Evolutionary conservation across 2,888 invertebrate species (phyloP).

Genomic region (Phengaris arion): DNA sequence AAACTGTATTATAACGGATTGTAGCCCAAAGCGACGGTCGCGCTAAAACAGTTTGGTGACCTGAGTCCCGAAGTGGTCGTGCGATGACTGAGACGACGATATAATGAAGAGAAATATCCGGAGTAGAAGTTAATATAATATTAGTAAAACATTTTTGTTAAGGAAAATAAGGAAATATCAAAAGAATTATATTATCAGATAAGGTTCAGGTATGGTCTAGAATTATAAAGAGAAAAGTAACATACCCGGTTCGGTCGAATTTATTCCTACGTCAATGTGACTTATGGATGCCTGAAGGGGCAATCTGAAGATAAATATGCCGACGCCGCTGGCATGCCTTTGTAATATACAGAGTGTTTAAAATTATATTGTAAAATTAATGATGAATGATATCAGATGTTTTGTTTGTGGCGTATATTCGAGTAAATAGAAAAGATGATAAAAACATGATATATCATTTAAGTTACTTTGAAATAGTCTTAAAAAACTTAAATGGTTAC

Average conservation of each 20-base stretch:
- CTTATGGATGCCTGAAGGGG: constrained; percentile 39
- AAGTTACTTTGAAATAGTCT: too few relatives aligned
- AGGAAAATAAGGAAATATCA: constrained; percentile 10
- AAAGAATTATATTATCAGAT: constrained; percentile 6
- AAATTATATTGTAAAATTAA: background rate
- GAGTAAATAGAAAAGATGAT: too few relatives aligned
- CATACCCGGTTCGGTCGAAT: constrained; percentile 35
- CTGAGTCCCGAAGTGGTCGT: too few relatives aligned
- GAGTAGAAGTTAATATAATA: too few relatives aligned
- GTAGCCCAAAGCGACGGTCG: too few relatives aligned
- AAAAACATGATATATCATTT: too few relatives aligned
- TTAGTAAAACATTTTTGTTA: background rate
- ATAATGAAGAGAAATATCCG: too few relatives aligned
- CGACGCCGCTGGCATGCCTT: constrained; percentile 28
- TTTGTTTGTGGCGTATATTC: too few relatives aligned
- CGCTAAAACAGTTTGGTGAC: too few relatives aligned
- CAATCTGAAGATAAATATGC: constrained; percentile 36
- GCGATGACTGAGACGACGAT: too few relatives aligned
- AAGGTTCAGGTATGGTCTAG: constrained; percentile 29
- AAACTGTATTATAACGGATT: too few relatives aligned
- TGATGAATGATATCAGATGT: background rate
- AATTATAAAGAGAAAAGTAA: constrained; percentile 33
- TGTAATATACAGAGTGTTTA: constrained; percentile 13
- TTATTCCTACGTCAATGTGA: constrained; percentile 40
- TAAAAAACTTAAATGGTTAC: too few relatives aligned